Conservation (phyloP, 2,888 invertebrate species). For the Rhagonycha fulva region DNA sequence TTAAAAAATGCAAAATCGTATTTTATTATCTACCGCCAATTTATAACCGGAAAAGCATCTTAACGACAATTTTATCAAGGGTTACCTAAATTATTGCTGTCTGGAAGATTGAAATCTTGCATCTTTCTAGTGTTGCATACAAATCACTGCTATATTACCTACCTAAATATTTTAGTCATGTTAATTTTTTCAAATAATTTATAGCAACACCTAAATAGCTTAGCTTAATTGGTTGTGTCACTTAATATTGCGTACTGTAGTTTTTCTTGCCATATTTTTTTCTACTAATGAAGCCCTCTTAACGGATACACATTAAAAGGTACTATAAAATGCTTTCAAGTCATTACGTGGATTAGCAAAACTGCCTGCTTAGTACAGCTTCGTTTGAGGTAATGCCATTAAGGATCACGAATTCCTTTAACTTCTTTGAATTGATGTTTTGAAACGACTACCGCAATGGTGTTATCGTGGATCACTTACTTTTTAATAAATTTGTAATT, state of each 20-base stretch:
- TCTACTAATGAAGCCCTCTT: slow-evolving; percentile 24
- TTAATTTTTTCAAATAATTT: background rate
- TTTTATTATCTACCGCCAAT: background rate
- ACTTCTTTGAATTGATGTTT: slow-evolving; percentile 11
- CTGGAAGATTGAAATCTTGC: background rate
- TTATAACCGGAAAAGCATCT: background rate
- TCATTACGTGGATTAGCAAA: slow-evolving; percentile 36
- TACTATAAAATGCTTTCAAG: slow-evolving; percentile 37
- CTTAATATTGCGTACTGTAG: background rate
- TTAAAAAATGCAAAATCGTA: background rate
- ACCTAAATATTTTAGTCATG: background rate
- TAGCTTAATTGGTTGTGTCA: background rate
- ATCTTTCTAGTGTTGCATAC: background rate
- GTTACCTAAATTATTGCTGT: background rate
- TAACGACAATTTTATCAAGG: background rate
- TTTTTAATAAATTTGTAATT: slow-evolving; percentile 10
- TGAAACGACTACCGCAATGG: slow-evolving; percentile 8
- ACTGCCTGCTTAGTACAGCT: slow-evolving; percentile 33
- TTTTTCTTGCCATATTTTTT: slow-evolving; percentile 2
- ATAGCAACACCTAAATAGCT: background rate
- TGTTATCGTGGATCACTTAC: slow-evolving; percentile 13
- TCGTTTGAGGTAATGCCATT: slow-evolving; percentile 31
- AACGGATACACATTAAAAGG: slow-evolving; percentile 35
- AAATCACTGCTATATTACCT: background rate
- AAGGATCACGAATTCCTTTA: slow-evolving; percentile 18